Evolutionary conservation across 2,113 vertebrate species (phyloP), one percentile per base, ranked within the genome.

Genomic region (Melanerpes aurifrons): DNA sequence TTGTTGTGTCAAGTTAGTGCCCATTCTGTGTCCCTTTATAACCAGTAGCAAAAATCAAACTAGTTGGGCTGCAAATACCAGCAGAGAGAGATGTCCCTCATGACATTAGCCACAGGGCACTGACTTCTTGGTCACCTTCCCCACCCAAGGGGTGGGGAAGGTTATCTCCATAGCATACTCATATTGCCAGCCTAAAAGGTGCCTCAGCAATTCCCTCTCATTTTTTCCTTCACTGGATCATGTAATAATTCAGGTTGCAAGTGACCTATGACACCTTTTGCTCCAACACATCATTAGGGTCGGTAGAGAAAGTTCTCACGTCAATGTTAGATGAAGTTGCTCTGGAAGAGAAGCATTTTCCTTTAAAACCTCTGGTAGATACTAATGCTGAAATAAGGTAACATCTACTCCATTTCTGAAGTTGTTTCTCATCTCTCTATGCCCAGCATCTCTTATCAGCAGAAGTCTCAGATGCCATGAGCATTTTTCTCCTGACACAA

Each of bases 401-500:
- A 58, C 47, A 82, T 9, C 37, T 47, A 19, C 11, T 80, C 63
- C 1, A 1, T 76, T 91, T 58, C 50, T 56, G 2, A 40, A 75
- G 22, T 10, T 87, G 29, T 70, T 92, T 86, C 88, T 83, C 31
- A 78, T 9, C 14, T 22, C 3, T 78, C 81, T 58, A 54, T 75
- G 32, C 74, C 75, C 64, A 61, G 61, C 61, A 59, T 0, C 26
- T 61, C 31, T 61, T 64, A 43, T 0, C 1, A 82, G 67, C 56
- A 47, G 54, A 84, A 77, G 63, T 76, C 63, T 76, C 81, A 84
- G 64, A 43, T 0, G 5, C 62, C 1, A 0, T 48, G n/a, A 77
- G 31, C 57, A 18, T 91, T 96, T 91, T 87, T 86, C 91, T 87
- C 45, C 58, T 68, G 79, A 75, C 28, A 81, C 31, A 91, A 91